These are phyloP conservation scores for Drosophila barbarae DNA, from an alignment of 2,888 invertebrate species.

Conservation along the genomic window DNA sequence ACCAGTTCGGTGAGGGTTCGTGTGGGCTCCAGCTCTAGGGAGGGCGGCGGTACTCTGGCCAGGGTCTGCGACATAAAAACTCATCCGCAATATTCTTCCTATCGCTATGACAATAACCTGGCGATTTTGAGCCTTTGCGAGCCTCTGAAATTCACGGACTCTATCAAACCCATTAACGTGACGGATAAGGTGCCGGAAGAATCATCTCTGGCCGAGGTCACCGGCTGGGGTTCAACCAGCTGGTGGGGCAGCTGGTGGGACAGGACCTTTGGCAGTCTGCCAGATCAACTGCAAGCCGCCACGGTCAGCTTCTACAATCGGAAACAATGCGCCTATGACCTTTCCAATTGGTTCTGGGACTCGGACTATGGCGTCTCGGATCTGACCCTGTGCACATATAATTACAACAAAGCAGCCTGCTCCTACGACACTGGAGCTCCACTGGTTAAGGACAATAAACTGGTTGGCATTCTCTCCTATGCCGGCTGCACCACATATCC, in stretches of 20 bases:
- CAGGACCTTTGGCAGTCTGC: slow-evolving; percentile 11
- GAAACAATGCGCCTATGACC: slow-evolving; percentile 20
- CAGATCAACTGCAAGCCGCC: not conserved
- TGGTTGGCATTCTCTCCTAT: slow-evolving; percentile 28
- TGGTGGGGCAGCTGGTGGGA: slow-evolving; percentile 29
- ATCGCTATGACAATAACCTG: slow-evolving; percentile 20
- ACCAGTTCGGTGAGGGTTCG: slow-evolving; percentile 16
- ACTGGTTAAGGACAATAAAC: not conserved
- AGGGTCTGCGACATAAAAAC: not conserved
- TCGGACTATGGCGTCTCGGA: slow-evolving; percentile 16
- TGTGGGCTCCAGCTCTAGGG: slow-evolving; percentile 1
- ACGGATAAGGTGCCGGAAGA: not conserved
- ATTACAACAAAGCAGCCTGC: slow-evolving; percentile 7
- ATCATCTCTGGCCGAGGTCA: not conserved
- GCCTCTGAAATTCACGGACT: not conserved
- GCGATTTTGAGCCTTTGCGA: slow-evolving; percentile 17
- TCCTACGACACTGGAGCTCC: slow-evolving; percentile 22
- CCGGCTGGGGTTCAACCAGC: slow-evolving; percentile 30
- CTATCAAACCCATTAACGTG: not conserved
- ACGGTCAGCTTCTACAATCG: slow-evolving; percentile 8
- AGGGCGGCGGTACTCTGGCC: slow-evolving; percentile 4
- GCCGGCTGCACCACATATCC: slow-evolving; percentile 14
- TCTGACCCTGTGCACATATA: slow-evolving; percentile 12
- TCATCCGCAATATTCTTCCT: slow-evolving; percentile 4
- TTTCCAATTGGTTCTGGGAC: not conserved